Percentiles rank a stretch among this genome's conserved stretches.
phyloP scores from a whole-genome alignment of 2,888 invertebrate species.

The Conus canariensis region DNA sequence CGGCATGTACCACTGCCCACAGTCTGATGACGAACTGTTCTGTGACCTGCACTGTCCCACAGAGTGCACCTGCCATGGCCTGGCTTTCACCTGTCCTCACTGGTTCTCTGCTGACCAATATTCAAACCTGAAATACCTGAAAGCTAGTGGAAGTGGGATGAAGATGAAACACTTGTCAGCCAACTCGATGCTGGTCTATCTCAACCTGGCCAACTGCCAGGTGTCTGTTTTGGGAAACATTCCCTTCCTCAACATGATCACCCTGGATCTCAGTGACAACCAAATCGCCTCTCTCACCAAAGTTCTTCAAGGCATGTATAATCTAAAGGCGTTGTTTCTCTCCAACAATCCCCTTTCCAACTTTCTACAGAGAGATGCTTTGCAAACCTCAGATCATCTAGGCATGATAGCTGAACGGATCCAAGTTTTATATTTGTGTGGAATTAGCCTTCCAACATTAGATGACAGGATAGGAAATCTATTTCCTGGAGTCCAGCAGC shows the following conservation, averaged over 20 bases:
- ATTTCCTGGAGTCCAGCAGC: not conserved
- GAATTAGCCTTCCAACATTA: not conserved
- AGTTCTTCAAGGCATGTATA: not conserved
- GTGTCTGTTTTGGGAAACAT: not conserved
- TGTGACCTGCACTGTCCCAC: conserved; percentile 5
- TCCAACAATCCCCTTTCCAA: not conserved
- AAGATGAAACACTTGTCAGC: not conserved
- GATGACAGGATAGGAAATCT: not conserved
- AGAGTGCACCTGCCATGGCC: conserved; percentile 9
- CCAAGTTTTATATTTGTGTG: not conserved
- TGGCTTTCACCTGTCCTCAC: not conserved
- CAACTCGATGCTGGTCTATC: not conserved
- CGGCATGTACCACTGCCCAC: conserved; percentile 21
- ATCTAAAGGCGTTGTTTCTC: not conserved
- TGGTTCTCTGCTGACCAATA: not conserved
- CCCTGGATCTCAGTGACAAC: conserved; percentile 1
- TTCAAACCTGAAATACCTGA: not conserved
- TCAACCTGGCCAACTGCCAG: not conserved
- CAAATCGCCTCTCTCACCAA: not conserved
- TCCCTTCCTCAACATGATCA: not conserved
- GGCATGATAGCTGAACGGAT: not conserved
- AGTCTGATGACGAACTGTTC: conserved; percentile 13
- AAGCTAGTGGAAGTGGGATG: not conserved
- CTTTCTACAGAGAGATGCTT: not conserved
- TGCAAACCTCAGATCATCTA: not conserved